Percentiles rank a stretch among this genome's conserved stretches.
These are phyloP conservation scores for Ophioderma brevispina DNA, from an alignment of 35 echinoderm and acorn worm genomes.

Conservation along the genomic window DNA sequence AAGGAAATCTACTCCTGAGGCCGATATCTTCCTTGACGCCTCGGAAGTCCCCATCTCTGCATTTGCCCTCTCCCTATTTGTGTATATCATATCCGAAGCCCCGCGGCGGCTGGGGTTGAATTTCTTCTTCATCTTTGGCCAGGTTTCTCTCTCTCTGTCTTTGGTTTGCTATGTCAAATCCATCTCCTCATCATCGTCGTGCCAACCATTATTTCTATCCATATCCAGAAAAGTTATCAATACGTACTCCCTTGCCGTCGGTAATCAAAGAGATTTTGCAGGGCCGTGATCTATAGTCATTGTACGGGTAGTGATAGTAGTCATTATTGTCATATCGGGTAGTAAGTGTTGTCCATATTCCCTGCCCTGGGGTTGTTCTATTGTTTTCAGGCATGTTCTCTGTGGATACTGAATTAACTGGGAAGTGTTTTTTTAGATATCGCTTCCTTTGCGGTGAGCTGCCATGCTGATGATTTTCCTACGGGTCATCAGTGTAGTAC, in stretches of 20 bases:
- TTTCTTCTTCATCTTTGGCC: conserved; percentile 3
- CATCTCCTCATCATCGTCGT: not conserved
- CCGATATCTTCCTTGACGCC: not conserved
- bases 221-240: not conserved
- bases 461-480: conserved; percentile 52
- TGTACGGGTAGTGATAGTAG: not conserved
- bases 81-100: not conserved
- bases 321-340: not conserved
- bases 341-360: not conserved
- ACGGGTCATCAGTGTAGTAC: conserved; percentile 81
- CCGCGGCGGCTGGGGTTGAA: not conserved
- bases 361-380: not conserved
- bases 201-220: not conserved
- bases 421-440: not conserved
- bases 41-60: too few relatives aligned
- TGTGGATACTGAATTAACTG: not conserved
- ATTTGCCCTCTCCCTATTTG: too few relatives aligned
- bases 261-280: not conserved
- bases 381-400: not conserved
- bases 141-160: not conserved
- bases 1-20: not conserved
- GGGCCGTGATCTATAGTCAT: not conserved
- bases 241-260: not conserved
- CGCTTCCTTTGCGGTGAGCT: not conserved
- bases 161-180: not conserved